phyloP scores from a whole-genome alignment of 2,888 invertebrate genomes.

The Drosophila anomelani region DNA sequence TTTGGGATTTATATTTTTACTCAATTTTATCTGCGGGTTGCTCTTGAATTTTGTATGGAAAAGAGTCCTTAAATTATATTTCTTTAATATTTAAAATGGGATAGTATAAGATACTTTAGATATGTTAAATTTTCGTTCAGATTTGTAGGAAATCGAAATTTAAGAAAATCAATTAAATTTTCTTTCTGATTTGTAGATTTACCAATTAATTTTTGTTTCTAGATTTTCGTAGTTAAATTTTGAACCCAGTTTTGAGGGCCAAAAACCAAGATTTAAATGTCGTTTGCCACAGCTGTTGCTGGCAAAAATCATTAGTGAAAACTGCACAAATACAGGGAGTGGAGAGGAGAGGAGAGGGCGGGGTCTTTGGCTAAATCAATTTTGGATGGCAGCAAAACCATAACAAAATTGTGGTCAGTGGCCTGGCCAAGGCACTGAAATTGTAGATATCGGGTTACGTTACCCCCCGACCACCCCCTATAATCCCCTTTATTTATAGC shows the following conservation, averaged over 20 bases:
- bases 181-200: background rate
- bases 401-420: constrained; percentile 68
- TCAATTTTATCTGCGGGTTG: background rate
- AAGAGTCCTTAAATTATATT: background rate
- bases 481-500: constrained; percentile 55
- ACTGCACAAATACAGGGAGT: background rate
- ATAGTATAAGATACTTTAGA: background rate
- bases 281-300: constrained; percentile 71
- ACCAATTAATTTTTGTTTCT: background rate
- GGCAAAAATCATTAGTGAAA: constrained; percentile 35
- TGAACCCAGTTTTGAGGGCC: constrained; percentile 7
- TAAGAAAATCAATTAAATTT: background rate
- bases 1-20: background rate
- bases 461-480: background rate
- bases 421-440: constrained; percentile 41
- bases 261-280: constrained; percentile 66
- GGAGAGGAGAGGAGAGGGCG: background rate
- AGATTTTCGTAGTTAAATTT: background rate
- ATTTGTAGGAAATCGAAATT: no score
- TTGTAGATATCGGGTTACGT: constrained; percentile 33
- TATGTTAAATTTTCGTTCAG: no score
- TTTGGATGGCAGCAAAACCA: constrained; percentile 53
- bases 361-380: constrained; percentile 64
- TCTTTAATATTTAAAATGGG: background rate
- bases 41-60: background rate